Conservation (phyloP, 2,113 vertebrate genomes). For the Lynx canadensis region DNA sequence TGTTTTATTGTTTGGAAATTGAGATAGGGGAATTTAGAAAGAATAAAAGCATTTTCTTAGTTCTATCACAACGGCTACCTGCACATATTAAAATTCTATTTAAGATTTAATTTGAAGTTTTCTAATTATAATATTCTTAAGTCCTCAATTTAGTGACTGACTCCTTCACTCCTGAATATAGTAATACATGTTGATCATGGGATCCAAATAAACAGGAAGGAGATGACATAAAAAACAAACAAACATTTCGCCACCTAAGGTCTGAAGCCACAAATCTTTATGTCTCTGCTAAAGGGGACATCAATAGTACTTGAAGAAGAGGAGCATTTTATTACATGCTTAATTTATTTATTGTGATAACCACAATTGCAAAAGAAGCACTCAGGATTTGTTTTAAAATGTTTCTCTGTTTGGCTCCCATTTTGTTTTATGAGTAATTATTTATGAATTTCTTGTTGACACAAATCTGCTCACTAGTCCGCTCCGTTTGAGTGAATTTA, state of each 20-base stretch:
- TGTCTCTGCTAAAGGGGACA: conserved; percentile 58
- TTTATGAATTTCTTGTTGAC: conserved; percentile 73
- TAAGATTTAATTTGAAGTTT: conserved; percentile 53
- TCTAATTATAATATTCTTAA: conserved; percentile 65
- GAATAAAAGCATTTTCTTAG: conserved; percentile 69
- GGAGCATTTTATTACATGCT: conserved; percentile 77
- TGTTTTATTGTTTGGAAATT: conserved; percentile 78
- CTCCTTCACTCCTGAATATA: conserved; percentile 53
- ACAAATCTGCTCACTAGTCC: conserved; percentile 64
- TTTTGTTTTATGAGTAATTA: conserved; percentile 76
- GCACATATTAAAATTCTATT: conserved; percentile 75
- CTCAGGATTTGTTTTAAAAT: conserved; percentile 83
- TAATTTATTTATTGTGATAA: conserved; percentile 79
- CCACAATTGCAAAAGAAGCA: conserved; percentile 73
- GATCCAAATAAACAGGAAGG: conserved; percentile 40
- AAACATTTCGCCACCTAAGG: conserved; percentile 52
- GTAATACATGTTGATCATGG: conserved; percentile 64
- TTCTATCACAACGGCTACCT: conserved; percentile 71
- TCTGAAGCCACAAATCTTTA: conserved; percentile 67
- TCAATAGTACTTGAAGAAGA: conserved; percentile 77
- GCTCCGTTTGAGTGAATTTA: conserved; percentile 68
- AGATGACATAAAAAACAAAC: conserved; percentile 39
- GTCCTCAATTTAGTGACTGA: conserved; percentile 65
- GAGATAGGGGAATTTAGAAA: conserved; percentile 58
- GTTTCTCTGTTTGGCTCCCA: conserved; percentile 76